phyloP scores from a whole-genome alignment of 1,140 invertebrate genomes.

The Stegodyphus dumicola region DNA sequence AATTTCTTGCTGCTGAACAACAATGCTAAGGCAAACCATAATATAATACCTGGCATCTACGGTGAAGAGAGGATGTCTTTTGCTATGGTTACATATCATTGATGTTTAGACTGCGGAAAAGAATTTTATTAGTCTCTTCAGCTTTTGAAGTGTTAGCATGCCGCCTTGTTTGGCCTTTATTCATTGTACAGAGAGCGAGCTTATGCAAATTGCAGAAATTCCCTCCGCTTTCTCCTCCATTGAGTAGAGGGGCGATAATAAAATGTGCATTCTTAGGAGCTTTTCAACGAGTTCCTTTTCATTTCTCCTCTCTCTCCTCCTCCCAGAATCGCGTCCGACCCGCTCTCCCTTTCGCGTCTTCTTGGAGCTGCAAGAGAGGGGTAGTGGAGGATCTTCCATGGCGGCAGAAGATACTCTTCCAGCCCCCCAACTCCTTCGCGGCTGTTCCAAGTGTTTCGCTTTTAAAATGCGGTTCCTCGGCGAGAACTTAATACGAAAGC shows the following conservation, averaged over 20 bases:
- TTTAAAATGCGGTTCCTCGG: conserved; percentile 33
- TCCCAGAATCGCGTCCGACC: neutral
- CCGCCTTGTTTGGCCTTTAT: conserved; percentile 55
- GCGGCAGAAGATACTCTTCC: conserved; percentile 1
- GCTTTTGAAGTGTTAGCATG: conserved; percentile 39
- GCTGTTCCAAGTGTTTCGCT: conserved; percentile 17
- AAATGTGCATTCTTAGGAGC: conserved; percentile 60
- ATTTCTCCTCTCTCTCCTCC: conserved; percentile 50
- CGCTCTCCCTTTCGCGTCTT: conserved; percentile 2
- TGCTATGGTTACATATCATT: conserved; percentile 44
- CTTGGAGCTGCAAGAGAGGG: neutral
- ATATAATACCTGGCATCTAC: neutral
- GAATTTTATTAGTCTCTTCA: conserved; percentile 56
- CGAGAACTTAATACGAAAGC: conserved; percentile 48
- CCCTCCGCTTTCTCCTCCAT: conserved; percentile 57
- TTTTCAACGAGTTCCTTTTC: conserved; percentile 55
- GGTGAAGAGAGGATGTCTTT: neutral
- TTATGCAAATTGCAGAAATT: conserved; percentile 61
- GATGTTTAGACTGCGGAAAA: conserved; percentile 39
- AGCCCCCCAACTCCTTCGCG: neutral
- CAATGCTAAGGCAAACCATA: neutral
- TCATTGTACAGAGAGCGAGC: conserved; percentile 50
- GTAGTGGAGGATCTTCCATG: neutral
- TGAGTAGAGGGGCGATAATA: conserved; percentile 57
- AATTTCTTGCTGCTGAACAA: conserved; percentile 20